Base-by-base conservation (phyloP, 1,140 invertebrate species). In the Neuroterus valhalla region DNA sequence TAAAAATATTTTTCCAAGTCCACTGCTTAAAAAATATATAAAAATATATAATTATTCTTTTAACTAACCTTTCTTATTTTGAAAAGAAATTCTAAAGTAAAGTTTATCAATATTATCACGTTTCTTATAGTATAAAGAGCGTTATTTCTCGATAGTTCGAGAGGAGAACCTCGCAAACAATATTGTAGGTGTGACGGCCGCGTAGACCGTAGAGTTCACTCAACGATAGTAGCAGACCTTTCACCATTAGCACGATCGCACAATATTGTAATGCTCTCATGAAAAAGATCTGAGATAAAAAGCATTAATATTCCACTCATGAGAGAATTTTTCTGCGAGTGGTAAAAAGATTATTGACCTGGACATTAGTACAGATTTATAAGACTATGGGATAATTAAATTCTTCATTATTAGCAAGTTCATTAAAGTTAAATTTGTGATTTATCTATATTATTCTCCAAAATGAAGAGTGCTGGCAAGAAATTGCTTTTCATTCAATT, bases 151-250 rank as follows among this genome's bases (percentile, higher is more conserved):
- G 55, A 62, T 26, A 38, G 23, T 62, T 62, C 31, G 21, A 31
- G 23, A 62, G 55, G 23, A 14, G 14, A 62, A 38, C 55, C 23
- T 62, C 31, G 55, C 55, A 62, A 62, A 62, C 31, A 62, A 62
- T 62, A 62, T 62, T 31, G 55, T 62, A 62, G 55, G 55, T 62
- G 55, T 62, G 23, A 62, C 15, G 15, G 55, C 55, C 14, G 31
- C 55, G 31, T 38, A 62, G 26, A 62, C n/a, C 55, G 31, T 38
- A 62, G 26, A 62, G 55, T 62, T 62, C 55, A 62, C 55, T 62
- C 31, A 14, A n/a, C 31, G 55, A 62, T 62, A 62, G 55, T 23
- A 62, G 23, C n/a, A 62, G 55, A 62, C 55, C 55, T 62, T 62
- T 62, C 55, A 62, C 55, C 55, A 62, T 26, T 31, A 5, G 23